Evolutionary conservation across 2,113 vertebrate genomes (phyloP).

Genomic region (Campylorhamphus procurvoides): DNA sequence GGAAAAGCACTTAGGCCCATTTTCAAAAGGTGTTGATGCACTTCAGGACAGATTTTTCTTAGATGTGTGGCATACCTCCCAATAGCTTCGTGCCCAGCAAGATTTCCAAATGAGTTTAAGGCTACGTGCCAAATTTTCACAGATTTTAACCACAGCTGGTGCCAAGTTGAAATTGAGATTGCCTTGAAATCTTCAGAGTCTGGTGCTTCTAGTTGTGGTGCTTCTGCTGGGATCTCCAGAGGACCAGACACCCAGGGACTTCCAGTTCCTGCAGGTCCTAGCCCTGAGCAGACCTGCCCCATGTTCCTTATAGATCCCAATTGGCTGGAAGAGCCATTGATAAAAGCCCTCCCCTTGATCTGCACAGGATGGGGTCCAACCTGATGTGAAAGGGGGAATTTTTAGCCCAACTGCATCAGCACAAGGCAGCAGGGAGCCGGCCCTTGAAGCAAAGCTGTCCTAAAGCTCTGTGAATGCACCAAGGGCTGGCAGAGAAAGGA

Average conservation of each 20-base stretch:
- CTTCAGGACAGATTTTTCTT: not conserved
- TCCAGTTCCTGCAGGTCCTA: not conserved
- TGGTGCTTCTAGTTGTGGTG: not conserved
- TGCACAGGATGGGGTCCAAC: not conserved
- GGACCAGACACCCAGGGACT: not conserved
- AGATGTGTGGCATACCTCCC: not conserved
- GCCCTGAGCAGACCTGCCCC: not conserved
- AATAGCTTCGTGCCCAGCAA: not conserved
- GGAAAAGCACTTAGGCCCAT: not conserved
- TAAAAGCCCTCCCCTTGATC: not conserved
- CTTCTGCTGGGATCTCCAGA: not conserved
- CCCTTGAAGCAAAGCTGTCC: not conserved
- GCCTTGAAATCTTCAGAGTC: not conserved
- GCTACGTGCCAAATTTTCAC: not conserved
- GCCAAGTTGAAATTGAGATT: not conserved
- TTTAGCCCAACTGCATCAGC: not conserved
- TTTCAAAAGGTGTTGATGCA: not conserved
- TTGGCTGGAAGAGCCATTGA: not conserved
- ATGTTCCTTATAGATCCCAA: not conserved
- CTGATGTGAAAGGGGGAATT: not conserved
- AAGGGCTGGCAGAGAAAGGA: not conserved
- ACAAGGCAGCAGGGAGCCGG: not conserved
- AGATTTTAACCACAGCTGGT: not conserved
- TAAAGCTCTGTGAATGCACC: accelerated
- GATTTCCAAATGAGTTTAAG: not conserved